A percentile compares a stretch with the other conserved stretches of the same genome.
These are phyloP conservation scores for Drosophila merina DNA, from an alignment of 2,888 invertebrate species.

Conservation along the genomic window DNA sequence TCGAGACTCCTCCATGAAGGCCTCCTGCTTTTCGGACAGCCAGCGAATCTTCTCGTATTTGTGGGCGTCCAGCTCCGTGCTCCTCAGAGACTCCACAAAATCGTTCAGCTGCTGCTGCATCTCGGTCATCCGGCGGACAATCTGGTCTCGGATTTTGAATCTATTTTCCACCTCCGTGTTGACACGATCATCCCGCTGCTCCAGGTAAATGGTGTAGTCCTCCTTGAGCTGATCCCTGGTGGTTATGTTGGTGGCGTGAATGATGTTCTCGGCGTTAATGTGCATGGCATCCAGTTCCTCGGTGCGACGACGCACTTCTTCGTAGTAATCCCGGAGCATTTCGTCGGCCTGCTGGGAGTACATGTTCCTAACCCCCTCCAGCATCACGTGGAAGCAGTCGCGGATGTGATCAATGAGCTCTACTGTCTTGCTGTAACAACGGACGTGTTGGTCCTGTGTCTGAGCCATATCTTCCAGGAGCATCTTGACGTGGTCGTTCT, in stretches of 20 bases:
- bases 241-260: slow-evolving; percentile 72
- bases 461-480: slow-evolving; percentile 69
- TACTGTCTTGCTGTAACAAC: slow-evolving; percentile 63
- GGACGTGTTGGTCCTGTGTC: slow-evolving; percentile 74
- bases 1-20: slow-evolving; percentile 68
- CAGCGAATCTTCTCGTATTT: slow-evolving; percentile 73
- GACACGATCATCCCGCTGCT: slow-evolving; percentile 70
- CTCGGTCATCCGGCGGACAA: slow-evolving; percentile 69
- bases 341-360: slow-evolving; percentile 75
- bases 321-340: slow-evolving; percentile 72
- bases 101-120: slow-evolving; percentile 68
- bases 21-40: slow-evolving; percentile 75
- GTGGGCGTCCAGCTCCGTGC: slow-evolving; percentile 69
- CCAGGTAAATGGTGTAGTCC: slow-evolving; percentile 69
- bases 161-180: slow-evolving; percentile 74
- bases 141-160: slow-evolving; percentile 71
- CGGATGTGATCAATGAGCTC: slow-evolving; percentile 77
- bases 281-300: slow-evolving; percentile 59
- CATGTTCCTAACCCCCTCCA: slow-evolving; percentile 53
- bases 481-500: slow-evolving; percentile 72
- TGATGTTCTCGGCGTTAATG: slow-evolving; percentile 72
- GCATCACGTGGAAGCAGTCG: slow-evolving; percentile 66
- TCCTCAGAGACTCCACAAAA: slow-evolving; percentile 65
- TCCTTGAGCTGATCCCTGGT: slow-evolving; percentile 61
- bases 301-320: slow-evolving; percentile 55